phyloP scores from a whole-genome alignment of 1,140 invertebrate genomes.

The Eueides isabella region DNA sequence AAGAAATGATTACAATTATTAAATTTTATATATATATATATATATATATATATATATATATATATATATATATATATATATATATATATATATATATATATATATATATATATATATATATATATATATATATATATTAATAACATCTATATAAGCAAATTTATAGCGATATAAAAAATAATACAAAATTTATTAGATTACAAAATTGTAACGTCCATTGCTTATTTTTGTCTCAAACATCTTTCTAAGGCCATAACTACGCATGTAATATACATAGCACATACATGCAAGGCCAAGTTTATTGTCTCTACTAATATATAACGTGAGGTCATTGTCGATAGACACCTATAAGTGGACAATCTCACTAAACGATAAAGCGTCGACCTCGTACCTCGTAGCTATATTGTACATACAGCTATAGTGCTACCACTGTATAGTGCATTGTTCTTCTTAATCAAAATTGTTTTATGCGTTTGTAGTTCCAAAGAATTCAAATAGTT shows the following conservation, averaged over 20 bases:
- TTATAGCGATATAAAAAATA: no score
- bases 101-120: no score
- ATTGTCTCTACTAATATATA: slow-evolving; percentile 37
- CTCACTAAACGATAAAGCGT: slow-evolving; percentile 35
- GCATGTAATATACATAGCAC: slow-evolving; percentile 22
- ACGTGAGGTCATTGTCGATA: slow-evolving; percentile 38
- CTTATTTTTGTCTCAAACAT: background rate
- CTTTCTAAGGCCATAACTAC: background rate
- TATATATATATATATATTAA: no score
- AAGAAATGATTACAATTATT: no score
- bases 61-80: no score
- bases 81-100: no score
- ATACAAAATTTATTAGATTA: no score
- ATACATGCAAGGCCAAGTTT: slow-evolving; percentile 41
- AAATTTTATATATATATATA: no score
- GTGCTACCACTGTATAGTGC: background rate
- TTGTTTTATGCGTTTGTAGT: background rate
- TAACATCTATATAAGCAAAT: no score
- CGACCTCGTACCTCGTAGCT: slow-evolving; percentile 24
- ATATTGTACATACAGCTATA: no score
- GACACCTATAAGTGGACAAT: slow-evolving; percentile 38
- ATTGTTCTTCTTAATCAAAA: background rate
- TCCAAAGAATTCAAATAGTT: no score
- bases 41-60: no score
- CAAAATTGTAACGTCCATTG: background rate